phyloP scores from a whole-genome alignment of 2,113 vertebrate species.

The Reinhardtius hippoglossoides region DNA sequence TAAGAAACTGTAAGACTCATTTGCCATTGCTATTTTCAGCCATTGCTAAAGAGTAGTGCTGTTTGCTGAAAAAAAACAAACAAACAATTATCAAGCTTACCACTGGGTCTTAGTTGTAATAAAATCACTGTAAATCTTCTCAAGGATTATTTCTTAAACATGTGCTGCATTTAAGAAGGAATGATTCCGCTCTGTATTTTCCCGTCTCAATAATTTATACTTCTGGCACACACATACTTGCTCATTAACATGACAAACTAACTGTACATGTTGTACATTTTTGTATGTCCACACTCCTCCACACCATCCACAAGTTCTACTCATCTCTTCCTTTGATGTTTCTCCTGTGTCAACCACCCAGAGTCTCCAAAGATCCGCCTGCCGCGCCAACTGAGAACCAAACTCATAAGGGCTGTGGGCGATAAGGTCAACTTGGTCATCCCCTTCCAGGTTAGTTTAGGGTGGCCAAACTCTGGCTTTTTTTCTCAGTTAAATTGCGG shows the following conservation, averaged over 20 bases:
- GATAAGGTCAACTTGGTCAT: slow-evolving; percentile 90
- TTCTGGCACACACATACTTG: neutral
- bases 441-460: slow-evolving; percentile 88
- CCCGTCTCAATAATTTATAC: neutral
- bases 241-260: neutral
- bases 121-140: slow-evolving; percentile 2
- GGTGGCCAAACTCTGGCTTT: neutral
- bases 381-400: slow-evolving; percentile 88
- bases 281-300: neutral
- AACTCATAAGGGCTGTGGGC: slow-evolving; percentile 85
- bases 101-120: neutral
- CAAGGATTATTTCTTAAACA: slow-evolving; percentile 2
- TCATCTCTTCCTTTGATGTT: slow-evolving; percentile 11
- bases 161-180: neutral
- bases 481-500: neutral
- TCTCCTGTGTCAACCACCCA: slow-evolving; percentile 54
- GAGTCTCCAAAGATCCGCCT: slow-evolving; percentile 92
- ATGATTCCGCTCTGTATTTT: neutral
- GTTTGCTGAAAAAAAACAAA: neutral
- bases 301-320: neutral
- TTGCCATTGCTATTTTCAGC: neutral
- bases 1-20: no score
- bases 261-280: slow-evolving; percentile 5
- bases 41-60: neutral
- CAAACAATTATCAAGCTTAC: neutral